Evolutionary conservation across 2,888 invertebrate genomes (phyloP), one percentile per base, ranked within the genome.

Genomic region (Noctua janthina): DNA sequence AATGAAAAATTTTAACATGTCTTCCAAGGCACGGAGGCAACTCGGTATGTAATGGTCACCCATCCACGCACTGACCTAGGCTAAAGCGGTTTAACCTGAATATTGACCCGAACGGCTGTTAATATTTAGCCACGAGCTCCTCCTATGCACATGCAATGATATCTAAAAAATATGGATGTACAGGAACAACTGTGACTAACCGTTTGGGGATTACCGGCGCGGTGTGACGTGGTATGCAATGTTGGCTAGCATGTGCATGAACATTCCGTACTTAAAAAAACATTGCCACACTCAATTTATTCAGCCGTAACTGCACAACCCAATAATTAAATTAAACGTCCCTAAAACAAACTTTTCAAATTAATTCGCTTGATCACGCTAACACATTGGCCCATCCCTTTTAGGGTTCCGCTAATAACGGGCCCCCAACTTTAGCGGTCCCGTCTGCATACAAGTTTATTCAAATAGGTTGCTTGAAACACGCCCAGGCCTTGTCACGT

Each of bases 361-460:
- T 84, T 74, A 78, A 76, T 70, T 78, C 67, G 23, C 66, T 75
- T 77, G 70, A 78, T 87, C 74, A 68, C 67, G 49, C 66, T n/a
- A 10, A 69, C 54, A 68, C 72, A 59, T 46, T 29, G 73, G 73
- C 29, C 51, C 66, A 56, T 59, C 68, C 78, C 74, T 59, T 74
- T 54, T 46, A n/a, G 20, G 54, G 64, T 56, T 15, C 76, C 86
- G 88, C 84, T 84, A 59, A 82, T 76, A 82, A 71, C 11, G 51
- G 43, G 62, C n/a, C 84, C 76, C 74, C 82, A 80, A 67, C 78
- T 79, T 86, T 73, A 54, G 86, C 72, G 81, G 83, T 83, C 69
- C 66, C 81, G 86, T 83, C 78, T 84, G 83, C 85, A 88, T 79
- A 79, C 83, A 80, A 77, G 74, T 80, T 86, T 88, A 87, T 87